Evolutionary conservation across 2,888 invertebrate genomes (phyloP).

Genomic region (Spisula subtruncata): DNA sequence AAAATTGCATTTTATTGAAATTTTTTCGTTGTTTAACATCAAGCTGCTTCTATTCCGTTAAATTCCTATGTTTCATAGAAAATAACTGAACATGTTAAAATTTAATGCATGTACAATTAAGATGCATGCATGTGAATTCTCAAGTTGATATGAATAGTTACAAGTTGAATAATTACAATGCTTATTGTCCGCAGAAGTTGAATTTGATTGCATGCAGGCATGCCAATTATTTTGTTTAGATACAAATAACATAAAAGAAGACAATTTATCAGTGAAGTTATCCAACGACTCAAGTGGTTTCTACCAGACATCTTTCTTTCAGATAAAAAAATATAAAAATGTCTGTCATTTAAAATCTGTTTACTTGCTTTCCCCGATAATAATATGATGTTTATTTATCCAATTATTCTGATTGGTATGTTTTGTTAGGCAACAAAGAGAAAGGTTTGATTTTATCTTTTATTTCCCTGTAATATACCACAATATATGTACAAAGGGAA

Average conservation of each 20-base stretch:
- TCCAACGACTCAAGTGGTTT: background rate
- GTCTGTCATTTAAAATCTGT: background rate
- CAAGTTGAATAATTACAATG: background rate
- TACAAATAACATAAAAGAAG: background rate
- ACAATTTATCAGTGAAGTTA: background rate
- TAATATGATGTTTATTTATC: background rate
- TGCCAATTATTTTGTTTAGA: background rate
- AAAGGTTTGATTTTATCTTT: slow-evolving; percentile 29
- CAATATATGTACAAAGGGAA: background rate
- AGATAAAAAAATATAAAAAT: background rate
- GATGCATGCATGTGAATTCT: background rate
- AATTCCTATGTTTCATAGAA: background rate
- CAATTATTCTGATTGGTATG: background rate
- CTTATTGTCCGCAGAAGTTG: too few relatives aligned
- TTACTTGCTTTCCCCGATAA: background rate
- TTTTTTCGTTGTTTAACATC: background rate
- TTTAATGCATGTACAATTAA: background rate
- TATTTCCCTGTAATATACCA: slow-evolving; percentile 15
- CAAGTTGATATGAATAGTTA: background rate
- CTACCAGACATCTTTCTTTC: background rate
- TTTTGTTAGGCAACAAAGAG: slow-evolving; percentile 21
- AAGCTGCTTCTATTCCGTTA: background rate
- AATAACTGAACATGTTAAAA: background rate
- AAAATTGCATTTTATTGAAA: too few relatives aligned
- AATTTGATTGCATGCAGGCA: slow-evolving; percentile 28